A percentile compares a stretch with the other conserved stretches of the same genome.
phyloP scores from a whole-genome alignment of 2,113 vertebrate genomes.

The Sminthopsis crassicaudata region DNA sequence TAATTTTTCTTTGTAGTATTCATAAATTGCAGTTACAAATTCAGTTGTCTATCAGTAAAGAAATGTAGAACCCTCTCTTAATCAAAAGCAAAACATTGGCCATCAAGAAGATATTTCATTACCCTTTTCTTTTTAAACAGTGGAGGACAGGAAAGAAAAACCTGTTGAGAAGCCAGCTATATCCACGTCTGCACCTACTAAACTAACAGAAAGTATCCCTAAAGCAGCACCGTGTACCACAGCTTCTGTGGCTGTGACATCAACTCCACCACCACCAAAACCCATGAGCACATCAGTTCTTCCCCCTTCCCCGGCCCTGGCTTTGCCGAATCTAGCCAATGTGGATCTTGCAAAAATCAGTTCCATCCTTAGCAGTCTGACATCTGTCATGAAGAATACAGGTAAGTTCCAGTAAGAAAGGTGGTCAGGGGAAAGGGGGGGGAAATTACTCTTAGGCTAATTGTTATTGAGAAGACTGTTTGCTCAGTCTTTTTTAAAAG shows the following conservation, averaged over 20 bases:
- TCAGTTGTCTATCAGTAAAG: not conserved
- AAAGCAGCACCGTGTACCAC: constrained; percentile 66
- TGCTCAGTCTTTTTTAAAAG: constrained; percentile 44
- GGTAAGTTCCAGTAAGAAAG: constrained; percentile 83
- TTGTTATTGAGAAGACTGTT: constrained; percentile 1
- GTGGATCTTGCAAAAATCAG: constrained; percentile 99
- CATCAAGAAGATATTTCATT: not conserved
- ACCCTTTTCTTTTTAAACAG: constrained; percentile 64
- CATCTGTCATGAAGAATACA: constrained; percentile 97
- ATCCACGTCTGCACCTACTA: constrained; percentile 52
- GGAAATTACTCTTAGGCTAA: constrained; percentile 20
- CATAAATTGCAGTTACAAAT: not conserved
- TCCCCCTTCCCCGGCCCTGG: constrained; percentile 67
- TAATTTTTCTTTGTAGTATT: constrained; percentile 15
- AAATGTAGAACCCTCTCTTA: not conserved
- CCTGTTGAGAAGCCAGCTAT: constrained; percentile 76
- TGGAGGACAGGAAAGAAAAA: constrained; percentile 91
- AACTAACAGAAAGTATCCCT: constrained; percentile 73
- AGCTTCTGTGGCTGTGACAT: not conserved
- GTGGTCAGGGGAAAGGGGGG: not conserved
- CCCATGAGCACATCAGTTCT: constrained; percentile 62
- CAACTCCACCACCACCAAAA: constrained; percentile 72
- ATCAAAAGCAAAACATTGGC: constrained; percentile 28
- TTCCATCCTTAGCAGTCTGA: constrained; percentile 97
- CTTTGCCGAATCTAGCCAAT: constrained; percentile 94